These are phyloP conservation scores for Campylorhamphus procurvoides DNA, from an alignment of 2,113 vertebrate species.

Conservation along the genomic window DNA sequence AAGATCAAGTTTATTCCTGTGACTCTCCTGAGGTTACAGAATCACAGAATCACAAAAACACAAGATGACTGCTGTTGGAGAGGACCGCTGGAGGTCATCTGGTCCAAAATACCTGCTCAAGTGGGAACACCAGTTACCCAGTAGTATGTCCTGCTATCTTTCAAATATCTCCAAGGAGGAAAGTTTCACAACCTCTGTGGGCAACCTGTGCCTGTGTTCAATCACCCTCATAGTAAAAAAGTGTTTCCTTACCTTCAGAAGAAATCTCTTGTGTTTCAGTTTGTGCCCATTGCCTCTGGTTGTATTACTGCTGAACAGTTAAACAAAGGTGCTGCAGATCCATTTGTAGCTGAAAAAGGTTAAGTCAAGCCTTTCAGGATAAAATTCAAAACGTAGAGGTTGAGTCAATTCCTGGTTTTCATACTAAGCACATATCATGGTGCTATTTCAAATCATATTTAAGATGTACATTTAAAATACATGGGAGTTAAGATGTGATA, in stretches of 20 bases:
- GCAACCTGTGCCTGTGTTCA: neutral
- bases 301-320: neutral
- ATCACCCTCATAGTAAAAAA: neutral
- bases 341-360: neutral
- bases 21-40: neutral
- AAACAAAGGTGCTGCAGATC: neutral
- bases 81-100: neutral
- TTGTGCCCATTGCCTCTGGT: neutral
- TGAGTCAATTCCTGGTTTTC: neutral
- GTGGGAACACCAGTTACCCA: neutral
- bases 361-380: neutral
- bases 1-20: neutral
- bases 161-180: neutral
- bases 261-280: neutral
- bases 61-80: neutral
- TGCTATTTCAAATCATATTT: neutral
- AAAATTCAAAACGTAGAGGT: neutral
- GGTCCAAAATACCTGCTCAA: neutral
- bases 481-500: neutral
- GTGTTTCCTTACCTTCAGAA: neutral
- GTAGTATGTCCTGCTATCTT: accelerated
- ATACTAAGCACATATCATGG: neutral
- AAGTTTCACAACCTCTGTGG: neutral
- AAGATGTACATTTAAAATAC: neutral
- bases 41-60: neutral